Evolutionary conservation across 2,888 invertebrate genomes (phyloP), one percentile per base, ranked within the genome.

Genomic region (Metalampra italica): DNA sequence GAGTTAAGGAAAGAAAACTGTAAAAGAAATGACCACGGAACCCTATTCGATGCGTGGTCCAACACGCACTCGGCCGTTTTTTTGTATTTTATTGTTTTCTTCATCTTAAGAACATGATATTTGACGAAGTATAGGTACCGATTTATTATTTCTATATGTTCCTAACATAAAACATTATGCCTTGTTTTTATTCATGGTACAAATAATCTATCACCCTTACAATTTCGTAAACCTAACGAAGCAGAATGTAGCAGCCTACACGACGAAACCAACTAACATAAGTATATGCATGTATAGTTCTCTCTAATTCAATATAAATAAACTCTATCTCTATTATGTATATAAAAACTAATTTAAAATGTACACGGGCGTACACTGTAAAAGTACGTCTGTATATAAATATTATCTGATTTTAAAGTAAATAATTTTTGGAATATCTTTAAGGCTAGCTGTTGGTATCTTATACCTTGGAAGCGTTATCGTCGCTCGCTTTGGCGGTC

Each of bases 321-420:
- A 71, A 67, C 66, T 80, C 73, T 86, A 85, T 80, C 60, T 60
- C 82, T 85, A 86, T 55, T 22, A 37, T 46, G 34, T 46, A 38
- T 46, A 46, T 46, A 46, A 46, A 46, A 87, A 75, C 82, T 83
- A 84, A 74, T 65, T 84, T 81, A 80, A 79, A 82, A 68, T 84
- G 83, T 87, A 87, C 86, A 83, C 80, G n/a, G 78, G 82, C 82
- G 80, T 85, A 85, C 71, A 63, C 82, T 87, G 84, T 87, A 87
- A 83, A 85, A 78, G 84, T 88, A 87, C 78, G 82, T 82, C 82
- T 85, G 80, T 85, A 73, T 78, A 85, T 86, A 87, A 86, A 88
- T 87, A 86, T 84, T 83, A 79, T 87, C 75, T 83, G 85, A 85
- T 88, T 85, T 80, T 72, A 79, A 78, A 76, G 85, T 87, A 87